Base-by-base conservation (phyloP, 2,888 invertebrate genomes). In the Steromphala cineraria region DNA sequence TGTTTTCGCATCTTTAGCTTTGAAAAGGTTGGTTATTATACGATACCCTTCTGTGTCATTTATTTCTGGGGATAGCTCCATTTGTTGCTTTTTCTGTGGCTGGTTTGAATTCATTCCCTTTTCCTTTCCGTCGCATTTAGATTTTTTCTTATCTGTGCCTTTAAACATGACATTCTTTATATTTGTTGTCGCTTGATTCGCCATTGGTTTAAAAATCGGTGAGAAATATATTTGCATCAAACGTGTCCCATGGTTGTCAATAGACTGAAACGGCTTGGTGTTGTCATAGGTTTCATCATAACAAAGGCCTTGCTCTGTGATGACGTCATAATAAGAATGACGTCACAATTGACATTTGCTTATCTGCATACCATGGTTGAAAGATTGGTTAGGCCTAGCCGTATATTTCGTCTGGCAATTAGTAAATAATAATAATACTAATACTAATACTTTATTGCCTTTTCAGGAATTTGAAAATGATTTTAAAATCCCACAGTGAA, bases 251-350 rank as follows among this genome's bases (percentile, higher is more conserved):
- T 46, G 46, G 46, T 46, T 46, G 46, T 46, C 62, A 28, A 62
- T 13, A 62, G 62, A 62, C 62, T 62, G 62, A 62, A 62, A 62
- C 62, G 62, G 62, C 62, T 62, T 62, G 28, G 62, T 28, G 62
- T 62, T 62, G 62, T 28, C 62, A 62, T 21, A 28, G 62, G 62
- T 28, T 24, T 28, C 62, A 15, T 62, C 62, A 62, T 62, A 28
- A 28, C 62, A 62, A 62, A 8, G 62, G 28, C 5, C 1, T 10
- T 46, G 46, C 13, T 46, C 13, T 13, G 13, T 46, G 10, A 13
- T 46, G 46, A 15, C 62, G 62, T 62, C 62, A 62, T 15, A 62
- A 62, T 46, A 8, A 3, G 62, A 62, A 28, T 62, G 62, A 62
- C 62, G 62, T 62, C 62, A 62, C 28, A 56, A 56, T 56, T 36